A percentile compares a stretch with the other conserved stretches of the same genome.
phyloP scores from a whole-genome alignment of 2,113 vertebrate genomes.

The Pipra filicauda region DNA sequence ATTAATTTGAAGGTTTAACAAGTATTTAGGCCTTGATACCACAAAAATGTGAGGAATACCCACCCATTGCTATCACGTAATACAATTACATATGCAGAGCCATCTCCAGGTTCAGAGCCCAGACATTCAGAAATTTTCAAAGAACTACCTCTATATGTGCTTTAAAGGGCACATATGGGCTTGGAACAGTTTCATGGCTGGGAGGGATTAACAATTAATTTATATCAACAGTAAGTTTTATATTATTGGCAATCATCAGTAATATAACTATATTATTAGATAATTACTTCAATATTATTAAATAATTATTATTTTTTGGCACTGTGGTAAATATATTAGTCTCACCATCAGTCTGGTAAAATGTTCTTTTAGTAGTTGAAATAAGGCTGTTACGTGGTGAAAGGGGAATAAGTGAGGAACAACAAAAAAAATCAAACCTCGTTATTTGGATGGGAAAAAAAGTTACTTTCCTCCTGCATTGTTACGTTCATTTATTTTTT shows the following conservation, averaged over 20 bases:
- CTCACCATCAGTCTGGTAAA: neutral
- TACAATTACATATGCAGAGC: neutral
- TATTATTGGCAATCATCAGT: neutral
- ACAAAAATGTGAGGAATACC: neutral
- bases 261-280: neutral
- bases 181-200: neutral
- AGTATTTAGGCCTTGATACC: neutral
- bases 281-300: neutral
- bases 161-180: accelerated
- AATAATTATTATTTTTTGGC: neutral
- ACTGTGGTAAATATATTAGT: neutral
- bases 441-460: neutral
- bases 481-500: neutral
- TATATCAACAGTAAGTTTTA: neutral
- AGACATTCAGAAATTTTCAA: neutral
- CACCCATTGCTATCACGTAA: neutral
- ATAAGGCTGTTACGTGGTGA: neutral
- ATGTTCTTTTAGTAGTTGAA: neutral
- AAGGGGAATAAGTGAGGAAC: neutral
- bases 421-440: neutral
- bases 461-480: neutral
- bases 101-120: neutral
- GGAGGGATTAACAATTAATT: neutral
- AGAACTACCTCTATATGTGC: neutral
- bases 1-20: neutral